Percentiles rank a stretch among this genome's conserved stretches.
phyloP scores from a whole-genome alignment of 2,888 invertebrate genomes.

The Seira musarum region DNA sequence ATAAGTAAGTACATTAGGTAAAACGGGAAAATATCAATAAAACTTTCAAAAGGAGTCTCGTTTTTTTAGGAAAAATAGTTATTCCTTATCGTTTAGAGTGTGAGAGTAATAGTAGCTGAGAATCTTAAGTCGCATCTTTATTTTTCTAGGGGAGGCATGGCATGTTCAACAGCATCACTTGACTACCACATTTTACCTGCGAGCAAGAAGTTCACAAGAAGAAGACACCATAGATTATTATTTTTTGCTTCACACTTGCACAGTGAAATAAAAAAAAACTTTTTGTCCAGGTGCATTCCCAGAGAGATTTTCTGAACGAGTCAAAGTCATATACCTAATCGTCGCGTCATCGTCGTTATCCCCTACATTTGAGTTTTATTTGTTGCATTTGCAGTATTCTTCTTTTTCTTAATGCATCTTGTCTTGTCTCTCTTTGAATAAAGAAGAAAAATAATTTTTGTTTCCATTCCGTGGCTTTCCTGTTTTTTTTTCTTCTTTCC shows the following conservation, averaged over 20 bases:
- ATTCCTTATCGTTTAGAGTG: not conserved
- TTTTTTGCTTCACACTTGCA: conserved; percentile 8
- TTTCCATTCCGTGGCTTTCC: conserved; percentile 9
- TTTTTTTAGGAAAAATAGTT: not conserved
- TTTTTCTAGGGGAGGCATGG: not conserved
- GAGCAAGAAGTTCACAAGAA: not conserved
- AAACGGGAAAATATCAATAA: conserved; percentile 2
- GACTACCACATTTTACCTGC: no score
- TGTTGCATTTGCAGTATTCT: no score
- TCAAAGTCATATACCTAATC: not conserved
- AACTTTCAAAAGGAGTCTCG: not conserved
- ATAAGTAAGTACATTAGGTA: not conserved
- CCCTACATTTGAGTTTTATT: conserved; percentile 16
- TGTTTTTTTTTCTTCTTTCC: not conserved
- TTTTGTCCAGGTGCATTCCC: conserved; percentile 36
- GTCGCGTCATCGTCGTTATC: conserved; percentile 16
- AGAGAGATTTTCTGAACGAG: conserved; percentile 15
- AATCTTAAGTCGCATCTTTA: not conserved
- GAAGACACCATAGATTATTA: not conserved
- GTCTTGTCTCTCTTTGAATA: not conserved
- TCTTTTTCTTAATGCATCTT: conserved; percentile 1
- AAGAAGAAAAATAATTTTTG: not conserved
- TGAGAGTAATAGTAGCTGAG: no score
- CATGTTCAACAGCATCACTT: no score
- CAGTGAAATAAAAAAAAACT: not conserved